Evolutionary conservation across 2,797 vertebrate genomes (phyloP).

Genomic region (Buphagus erythrorhynchus): DNA sequence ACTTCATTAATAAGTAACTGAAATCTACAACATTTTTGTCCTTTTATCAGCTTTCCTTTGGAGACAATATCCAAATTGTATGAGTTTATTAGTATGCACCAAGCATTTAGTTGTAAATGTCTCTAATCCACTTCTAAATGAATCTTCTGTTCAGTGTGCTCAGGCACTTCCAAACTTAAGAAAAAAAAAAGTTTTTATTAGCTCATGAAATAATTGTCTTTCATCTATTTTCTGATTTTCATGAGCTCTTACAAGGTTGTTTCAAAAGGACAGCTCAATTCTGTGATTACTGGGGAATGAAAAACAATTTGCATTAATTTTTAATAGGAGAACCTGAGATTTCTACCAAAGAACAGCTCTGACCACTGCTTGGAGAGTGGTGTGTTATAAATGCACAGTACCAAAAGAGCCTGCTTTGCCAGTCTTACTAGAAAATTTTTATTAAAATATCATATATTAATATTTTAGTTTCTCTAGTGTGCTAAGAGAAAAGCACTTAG

Average conservation of each 20-base stretch:
- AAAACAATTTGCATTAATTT: neutral
- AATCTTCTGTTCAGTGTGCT: conserved; percentile 38
- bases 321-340: neutral
- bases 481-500: neutral
- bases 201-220: neutral
- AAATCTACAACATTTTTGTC: neutral
- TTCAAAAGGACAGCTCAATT: neutral
- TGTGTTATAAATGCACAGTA: neutral
- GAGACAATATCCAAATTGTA: neutral
- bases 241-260: neutral
- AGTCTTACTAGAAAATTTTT: neutral
- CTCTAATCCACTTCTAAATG: conserved; percentile 57
- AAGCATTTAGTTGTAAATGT: conserved; percentile 51
- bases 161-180: conserved; percentile 24
- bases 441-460: neutral
- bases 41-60: neutral
- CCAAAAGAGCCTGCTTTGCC: neutral
- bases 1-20: neutral
- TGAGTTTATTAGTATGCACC: conserved; percentile 17
- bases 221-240: neutral
- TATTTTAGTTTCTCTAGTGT: neutral
- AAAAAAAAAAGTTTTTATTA: conserved; percentile 1
- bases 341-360: neutral
- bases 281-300: fast-evolving
- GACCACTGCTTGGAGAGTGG: neutral